Percentiles rank a stretch among this genome's conserved stretches.
These are phyloP conservation scores for Heterochromis multidens DNA, from an alignment of 2,113 vertebrate genomes.

Conservation along the genomic window DNA sequence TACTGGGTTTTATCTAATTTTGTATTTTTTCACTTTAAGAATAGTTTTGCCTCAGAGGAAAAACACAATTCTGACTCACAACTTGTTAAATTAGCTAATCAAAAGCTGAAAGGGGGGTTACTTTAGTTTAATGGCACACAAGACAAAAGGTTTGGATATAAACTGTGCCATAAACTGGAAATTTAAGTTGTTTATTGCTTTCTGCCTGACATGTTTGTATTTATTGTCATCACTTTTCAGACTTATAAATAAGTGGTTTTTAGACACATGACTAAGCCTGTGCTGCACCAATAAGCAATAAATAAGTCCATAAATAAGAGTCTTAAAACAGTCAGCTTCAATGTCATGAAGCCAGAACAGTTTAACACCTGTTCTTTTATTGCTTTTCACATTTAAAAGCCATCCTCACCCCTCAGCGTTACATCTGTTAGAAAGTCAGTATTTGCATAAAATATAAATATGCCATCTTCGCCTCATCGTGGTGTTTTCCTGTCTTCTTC, in stretches of 20 bases:
- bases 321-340: not conserved
- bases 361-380: not conserved
- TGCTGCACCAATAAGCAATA: not conserved
- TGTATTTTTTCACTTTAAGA: not conserved
- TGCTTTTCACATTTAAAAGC: not conserved
- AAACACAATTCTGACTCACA: not conserved
- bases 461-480: not conserved
- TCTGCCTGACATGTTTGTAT: not conserved
- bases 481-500: not conserved
- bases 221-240: not conserved
- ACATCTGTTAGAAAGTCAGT: not conserved
- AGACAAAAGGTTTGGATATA: not conserved
- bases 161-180: not conserved
- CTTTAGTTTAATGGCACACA: not conserved
- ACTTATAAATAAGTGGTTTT: not conserved
- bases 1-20: fast-evolving
- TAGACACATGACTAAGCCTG: not conserved
- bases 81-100: not conserved
- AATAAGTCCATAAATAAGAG: not conserved
- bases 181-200: not conserved
- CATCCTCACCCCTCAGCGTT: not conserved
- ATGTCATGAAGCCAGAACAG: not conserved
- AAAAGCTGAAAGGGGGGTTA: not conserved
- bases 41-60: not conserved
- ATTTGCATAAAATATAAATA: not conserved